phyloP scores from a whole-genome alignment of 2,888 invertebrate species.

The Apoderus coryli region DNA sequence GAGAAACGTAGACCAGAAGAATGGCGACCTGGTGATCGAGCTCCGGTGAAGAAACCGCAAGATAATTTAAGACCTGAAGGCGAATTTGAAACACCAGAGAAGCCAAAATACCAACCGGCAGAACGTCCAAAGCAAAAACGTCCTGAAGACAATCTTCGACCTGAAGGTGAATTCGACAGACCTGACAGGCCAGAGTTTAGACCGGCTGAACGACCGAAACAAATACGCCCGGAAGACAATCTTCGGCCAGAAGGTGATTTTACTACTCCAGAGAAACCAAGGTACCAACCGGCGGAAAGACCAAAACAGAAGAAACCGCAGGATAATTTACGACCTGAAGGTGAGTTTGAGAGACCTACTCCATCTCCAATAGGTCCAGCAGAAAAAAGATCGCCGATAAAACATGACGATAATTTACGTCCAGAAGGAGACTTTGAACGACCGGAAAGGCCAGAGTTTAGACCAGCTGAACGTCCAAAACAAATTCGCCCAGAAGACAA shows the following conservation, averaged over 20 bases:
- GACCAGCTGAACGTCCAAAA: constrained; percentile 26
- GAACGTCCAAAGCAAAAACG: constrained; percentile 33
- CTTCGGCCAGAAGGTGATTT: constrained; percentile 31
- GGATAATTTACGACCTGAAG: constrained; percentile 38
- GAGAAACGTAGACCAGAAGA: constrained; percentile 31
- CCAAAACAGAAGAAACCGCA: constrained; percentile 33
- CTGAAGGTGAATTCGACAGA: constrained; percentile 37
- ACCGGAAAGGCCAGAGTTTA: constrained; percentile 26
- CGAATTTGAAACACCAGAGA: constrained; percentile 32
- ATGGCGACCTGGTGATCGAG: constrained; percentile 24
- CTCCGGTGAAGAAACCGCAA: constrained; percentile 28
- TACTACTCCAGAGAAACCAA: constrained; percentile 32
- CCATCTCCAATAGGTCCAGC: constrained; percentile 29
- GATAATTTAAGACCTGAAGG: constrained; percentile 38
- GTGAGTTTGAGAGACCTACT: constrained; percentile 33
- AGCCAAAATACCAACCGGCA: constrained; percentile 32
- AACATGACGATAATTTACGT: constrained; percentile 34
- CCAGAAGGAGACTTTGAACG: constrained; percentile 36
- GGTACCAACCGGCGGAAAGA: constrained; percentile 37
- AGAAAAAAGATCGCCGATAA: constrained; percentile 28
- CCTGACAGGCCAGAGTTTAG: constrained; percentile 31
- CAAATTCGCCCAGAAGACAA: constrained; percentile 34
- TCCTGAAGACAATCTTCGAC: constrained; percentile 40
- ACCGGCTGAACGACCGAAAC: constrained; percentile 32
- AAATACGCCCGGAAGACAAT: constrained; percentile 37